Conservation (phyloP, 2,888 invertebrate species). For the Galeopsomyia nigrocyanea region DNA sequence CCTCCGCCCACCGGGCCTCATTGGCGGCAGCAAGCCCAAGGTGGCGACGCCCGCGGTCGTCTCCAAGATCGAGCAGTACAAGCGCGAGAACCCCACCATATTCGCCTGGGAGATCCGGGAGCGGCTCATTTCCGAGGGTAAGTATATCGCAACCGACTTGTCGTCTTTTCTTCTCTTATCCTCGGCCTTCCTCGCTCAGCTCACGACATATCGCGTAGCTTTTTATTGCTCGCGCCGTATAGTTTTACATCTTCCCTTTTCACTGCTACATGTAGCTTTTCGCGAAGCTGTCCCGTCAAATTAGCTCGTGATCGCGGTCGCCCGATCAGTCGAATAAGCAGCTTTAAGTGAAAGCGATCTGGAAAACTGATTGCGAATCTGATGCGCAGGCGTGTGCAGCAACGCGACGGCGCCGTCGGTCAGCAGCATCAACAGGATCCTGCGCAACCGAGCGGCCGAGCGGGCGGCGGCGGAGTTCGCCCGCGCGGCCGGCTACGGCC, state of each 20-base stretch:
- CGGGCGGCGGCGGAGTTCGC: constrained; percentile 96
- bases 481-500: constrained; percentile 89
- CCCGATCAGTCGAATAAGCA: too few relatives aligned
- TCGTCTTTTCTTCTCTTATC: background rate
- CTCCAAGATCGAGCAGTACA: constrained; percentile 98
- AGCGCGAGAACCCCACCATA: constrained; percentile 97
- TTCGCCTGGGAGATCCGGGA: constrained; percentile 99
- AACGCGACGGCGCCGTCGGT: constrained; percentile 97
- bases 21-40: constrained; percentile 97
- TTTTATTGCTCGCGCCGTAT: too few relatives aligned
- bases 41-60: constrained; percentile 98
- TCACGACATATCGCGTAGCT: too few relatives aligned
- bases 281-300: too few relatives aligned
- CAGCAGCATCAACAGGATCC: constrained; percentile 95
- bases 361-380: too few relatives aligned
- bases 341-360: too few relatives aligned
- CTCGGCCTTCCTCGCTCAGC: too few relatives aligned
- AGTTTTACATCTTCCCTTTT: too few relatives aligned
- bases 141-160: constrained; percentile 57
- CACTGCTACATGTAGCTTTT: too few relatives aligned
- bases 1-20: constrained; percentile 88
- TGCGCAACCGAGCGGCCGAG: constrained; percentile 95
- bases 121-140: constrained; percentile 96
- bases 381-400: constrained; percentile 88
- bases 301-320: too few relatives aligned